Base-by-base conservation (phyloP, 2,888 invertebrate species). In the Drosophila mimetica region DNA sequence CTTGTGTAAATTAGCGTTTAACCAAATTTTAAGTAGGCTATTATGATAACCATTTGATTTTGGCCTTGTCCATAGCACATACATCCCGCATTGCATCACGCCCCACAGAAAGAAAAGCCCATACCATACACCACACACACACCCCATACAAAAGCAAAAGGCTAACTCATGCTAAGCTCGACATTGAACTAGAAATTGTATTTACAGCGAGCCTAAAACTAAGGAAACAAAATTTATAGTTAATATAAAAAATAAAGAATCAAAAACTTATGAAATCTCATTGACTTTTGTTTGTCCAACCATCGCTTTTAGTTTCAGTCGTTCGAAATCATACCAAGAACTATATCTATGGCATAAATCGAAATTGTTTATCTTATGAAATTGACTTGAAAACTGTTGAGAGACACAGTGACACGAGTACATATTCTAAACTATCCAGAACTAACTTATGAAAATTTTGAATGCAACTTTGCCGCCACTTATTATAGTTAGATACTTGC, bases 1-100 rank as follows among this genome's bases (percentile, higher is more conserved):
- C 77, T 78, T 78, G 84, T 83, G 86, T 83, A 83, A 86, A 83
- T 86, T 83, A 83, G 84, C 86, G 69, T 84, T 63, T 75, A 86
- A 84, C 79, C 77, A 79, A 86, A 86, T 86, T 83, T 81, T 83
- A 83, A 83, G 83, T 83, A 83, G 86, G 44, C 61, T 86, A 66
- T 50, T 46, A 52, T 52, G 53, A 69, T 74, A 75, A 79, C 70
- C 75, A 64, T 73, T 69, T 79, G 74, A 82, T 72, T 72, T 82
- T 64, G 78, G 74, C 37, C 54, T 53, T 63, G 41, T 55, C 61
- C 52, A 71, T 54, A 50, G 65, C 71, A 52, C 52, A 47, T 41
- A 37, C 59, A 61, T 61, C 25, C 63, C 51, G 32, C 63, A 64
- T 63, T 52, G 52, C 63, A 63, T 67, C 30, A 46, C 52, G 36